Evolutionary conservation across 2,797 vertebrate species (phyloP).

Genomic region (Allobates femoralis): DNA sequence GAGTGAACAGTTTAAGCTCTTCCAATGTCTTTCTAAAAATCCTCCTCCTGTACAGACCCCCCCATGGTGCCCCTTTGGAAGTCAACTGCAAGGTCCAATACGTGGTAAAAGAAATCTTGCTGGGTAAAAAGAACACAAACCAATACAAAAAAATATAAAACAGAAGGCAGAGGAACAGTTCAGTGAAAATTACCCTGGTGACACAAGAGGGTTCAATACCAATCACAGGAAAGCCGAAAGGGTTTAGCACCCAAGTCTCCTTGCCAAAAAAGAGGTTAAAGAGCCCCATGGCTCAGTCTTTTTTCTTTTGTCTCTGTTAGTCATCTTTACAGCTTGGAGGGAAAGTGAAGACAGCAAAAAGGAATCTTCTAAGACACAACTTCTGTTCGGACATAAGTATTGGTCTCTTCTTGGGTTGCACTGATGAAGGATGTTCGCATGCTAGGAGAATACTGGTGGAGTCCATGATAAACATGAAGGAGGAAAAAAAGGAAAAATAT

Average conservation of each 20-base stretch:
- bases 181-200: not conserved
- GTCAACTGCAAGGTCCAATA: conserved; percentile 39
- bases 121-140: conserved; percentile 37
- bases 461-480: not conserved
- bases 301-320: conserved; percentile 52
- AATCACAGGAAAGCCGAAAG: conserved; percentile 30
- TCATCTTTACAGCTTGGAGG: conserved; percentile 24
- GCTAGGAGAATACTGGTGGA: conserved; percentile 59
- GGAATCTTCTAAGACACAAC: conserved; percentile 60
- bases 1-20: conserved; percentile 6
- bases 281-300: conserved; percentile 51
- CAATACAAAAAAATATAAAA: conserved; percentile 51
- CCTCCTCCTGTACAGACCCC: conserved; percentile 23
- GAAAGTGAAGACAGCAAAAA: conserved; percentile 15
- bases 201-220: conserved; percentile 22
- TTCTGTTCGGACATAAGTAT: conserved; percentile 55
- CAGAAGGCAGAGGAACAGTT: conserved; percentile 32
- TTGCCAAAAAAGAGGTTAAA: not conserved
- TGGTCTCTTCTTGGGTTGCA: conserved; percentile 58
- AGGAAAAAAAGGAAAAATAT: not conserved
- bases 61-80: conserved; percentile 28
- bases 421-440: conserved; percentile 63
- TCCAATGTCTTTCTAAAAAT: conserved; percentile 16
- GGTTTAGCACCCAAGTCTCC: conserved; percentile 16
- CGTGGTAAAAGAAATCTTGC: conserved; percentile 9